phyloP scores from a whole-genome alignment of 2,113 vertebrate genomes.

The Neotragus moschatus region DNA sequence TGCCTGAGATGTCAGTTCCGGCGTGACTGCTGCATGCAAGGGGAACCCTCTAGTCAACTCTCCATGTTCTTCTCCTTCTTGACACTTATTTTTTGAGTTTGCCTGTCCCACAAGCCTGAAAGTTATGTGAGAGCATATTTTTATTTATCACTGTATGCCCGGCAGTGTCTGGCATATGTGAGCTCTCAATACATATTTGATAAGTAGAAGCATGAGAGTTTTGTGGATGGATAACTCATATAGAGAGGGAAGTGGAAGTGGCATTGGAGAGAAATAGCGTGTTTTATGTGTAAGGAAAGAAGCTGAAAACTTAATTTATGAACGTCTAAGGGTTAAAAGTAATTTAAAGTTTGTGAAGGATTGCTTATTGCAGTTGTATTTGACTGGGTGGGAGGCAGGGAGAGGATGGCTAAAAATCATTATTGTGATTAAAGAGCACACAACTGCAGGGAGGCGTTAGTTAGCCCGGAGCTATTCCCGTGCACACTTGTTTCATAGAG shows the following conservation, averaged over 20 bases:
- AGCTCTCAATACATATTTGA: background rate
- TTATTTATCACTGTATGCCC: background rate
- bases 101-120: background rate
- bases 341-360: background rate
- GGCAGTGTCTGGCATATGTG: background rate
- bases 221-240: background rate
- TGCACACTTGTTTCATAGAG: background rate
- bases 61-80: background rate
- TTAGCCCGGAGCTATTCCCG: background rate
- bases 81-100: background rate
- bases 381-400: background rate
- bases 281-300: background rate
- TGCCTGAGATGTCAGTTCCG: background rate
- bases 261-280: background rate
- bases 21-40: background rate
- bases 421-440: slow-evolving; percentile 3
- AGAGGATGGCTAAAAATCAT: background rate
- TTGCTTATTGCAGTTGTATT: background rate
- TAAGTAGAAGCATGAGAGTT: background rate
- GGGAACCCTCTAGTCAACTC: background rate
- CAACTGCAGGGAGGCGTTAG: background rate
- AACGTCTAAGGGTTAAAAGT: background rate
- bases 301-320: background rate
- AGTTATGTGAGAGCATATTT: background rate
- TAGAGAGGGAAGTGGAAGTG: background rate